These are phyloP conservation scores for Ctenicera cuprea DNA, from an alignment of 2,888 invertebrate species.

Conservation along the genomic window DNA sequence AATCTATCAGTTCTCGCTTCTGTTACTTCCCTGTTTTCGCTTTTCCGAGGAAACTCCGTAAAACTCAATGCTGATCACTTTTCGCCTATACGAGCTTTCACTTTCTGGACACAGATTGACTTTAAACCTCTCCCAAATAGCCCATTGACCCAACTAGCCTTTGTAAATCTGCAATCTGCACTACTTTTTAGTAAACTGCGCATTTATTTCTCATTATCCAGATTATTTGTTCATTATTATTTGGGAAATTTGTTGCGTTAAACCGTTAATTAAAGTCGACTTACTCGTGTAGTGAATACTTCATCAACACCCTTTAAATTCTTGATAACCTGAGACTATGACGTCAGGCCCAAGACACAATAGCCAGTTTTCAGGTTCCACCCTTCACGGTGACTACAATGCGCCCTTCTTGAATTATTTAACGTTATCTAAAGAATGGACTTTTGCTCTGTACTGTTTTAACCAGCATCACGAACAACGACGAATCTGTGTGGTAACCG, in stretches of 20 bases:
- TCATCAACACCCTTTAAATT: conserved; percentile 44
- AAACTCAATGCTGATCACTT: conserved; percentile 25
- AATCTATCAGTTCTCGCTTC: conserved; percentile 33
- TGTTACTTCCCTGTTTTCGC: conserved; percentile 32
- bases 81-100: conserved; percentile 12
- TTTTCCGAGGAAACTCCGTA: conserved; percentile 16
- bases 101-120: conserved; percentile 12
- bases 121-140: conserved; percentile 12
- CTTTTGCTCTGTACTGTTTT: background rate
- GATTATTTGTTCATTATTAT: conserved; percentile 20
- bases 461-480: conserved; percentile 8
- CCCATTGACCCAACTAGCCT: background rate
- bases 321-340: conserved; percentile 32
- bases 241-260: conserved; percentile 1
- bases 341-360: conserved; percentile 32
- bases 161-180: background rate
- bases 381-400: conserved; percentile 23
- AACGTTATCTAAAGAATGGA: conserved; percentile 33
- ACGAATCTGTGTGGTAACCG: conserved; percentile 13
- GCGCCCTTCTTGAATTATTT: conserved; percentile 38
- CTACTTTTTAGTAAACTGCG: background rate
- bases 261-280: conserved; percentile 38
- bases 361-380: conserved; percentile 31
- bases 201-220: background rate
- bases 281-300: conserved; percentile 42